These are phyloP conservation scores for Mormyrus hasselquistii DNA, from an alignment of 2,797 vertebrate species.

Conservation along the genomic window DNA sequence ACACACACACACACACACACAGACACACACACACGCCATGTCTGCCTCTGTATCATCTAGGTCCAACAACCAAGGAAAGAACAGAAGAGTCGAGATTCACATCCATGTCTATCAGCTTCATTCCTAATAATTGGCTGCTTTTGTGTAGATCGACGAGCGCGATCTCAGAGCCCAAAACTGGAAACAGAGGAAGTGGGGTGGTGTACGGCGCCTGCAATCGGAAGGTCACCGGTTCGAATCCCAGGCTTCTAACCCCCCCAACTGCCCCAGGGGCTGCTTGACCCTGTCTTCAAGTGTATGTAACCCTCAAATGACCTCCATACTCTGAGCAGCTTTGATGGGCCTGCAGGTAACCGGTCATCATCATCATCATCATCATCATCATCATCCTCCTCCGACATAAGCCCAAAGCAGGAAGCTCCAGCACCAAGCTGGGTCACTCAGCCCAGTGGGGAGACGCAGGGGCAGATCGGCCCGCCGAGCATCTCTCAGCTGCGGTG, in stretches of 20 bases:
- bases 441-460: neutral
- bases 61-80: neutral
- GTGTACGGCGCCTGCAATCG: neutral
- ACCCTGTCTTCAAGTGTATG: neutral
- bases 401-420: neutral
- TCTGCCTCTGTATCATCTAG: neutral
- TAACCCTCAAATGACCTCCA: neutral
- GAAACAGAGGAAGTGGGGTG: neutral
- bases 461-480: neutral
- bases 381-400: neutral
- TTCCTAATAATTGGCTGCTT: neutral
- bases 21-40: neutral
- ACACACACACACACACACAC: neutral
- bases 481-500: neutral
- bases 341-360: neutral
- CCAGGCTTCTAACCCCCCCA: neutral
- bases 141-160: neutral
- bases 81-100: neutral
- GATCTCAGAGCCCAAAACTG: neutral
- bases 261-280: neutral
- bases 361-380: no score
- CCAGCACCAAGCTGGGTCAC: neutral
- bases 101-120: neutral
- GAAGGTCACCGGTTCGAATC: neutral
- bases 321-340: neutral